phyloP scores from a whole-genome alignment of 2,113 vertebrate species.

The Cynocephalus volans region DNA sequence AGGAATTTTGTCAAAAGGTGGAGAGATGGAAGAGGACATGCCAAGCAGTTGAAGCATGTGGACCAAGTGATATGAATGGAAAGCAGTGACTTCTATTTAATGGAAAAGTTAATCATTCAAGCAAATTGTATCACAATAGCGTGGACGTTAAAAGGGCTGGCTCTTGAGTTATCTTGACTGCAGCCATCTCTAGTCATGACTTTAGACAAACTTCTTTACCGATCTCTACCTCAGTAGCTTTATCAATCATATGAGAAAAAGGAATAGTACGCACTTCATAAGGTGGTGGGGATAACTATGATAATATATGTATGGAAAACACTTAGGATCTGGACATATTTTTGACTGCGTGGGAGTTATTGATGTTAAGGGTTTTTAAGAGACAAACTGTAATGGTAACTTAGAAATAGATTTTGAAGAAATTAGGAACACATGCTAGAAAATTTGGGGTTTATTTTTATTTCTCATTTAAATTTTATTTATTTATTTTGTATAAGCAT shows the following conservation, averaged over 20 bases:
- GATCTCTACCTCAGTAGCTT: background rate
- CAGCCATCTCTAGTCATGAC: background rate
- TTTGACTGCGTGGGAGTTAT: background rate
- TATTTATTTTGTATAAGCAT: background rate
- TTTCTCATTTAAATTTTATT: background rate
- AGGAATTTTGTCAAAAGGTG: background rate
- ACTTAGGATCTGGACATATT: background rate
- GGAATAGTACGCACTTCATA: background rate
- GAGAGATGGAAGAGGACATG: background rate
- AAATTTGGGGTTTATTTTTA: background rate
- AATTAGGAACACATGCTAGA: background rate
- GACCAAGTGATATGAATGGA: background rate
- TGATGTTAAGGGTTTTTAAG: background rate
- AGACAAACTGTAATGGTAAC: background rate
- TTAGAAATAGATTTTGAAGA: background rate
- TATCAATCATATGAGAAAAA: slow-evolving; percentile 9
- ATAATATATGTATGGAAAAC: background rate
- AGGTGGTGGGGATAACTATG: background rate
- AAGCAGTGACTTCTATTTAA: background rate
- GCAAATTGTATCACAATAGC: background rate
- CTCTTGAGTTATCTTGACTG: background rate
- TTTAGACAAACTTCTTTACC: background rate
- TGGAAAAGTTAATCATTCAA: background rate
- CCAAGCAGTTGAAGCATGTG: background rate
- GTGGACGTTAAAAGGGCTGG: background rate